These are phyloP conservation scores for Drosophila trapezifrons DNA, from an alignment of 1,140 invertebrate genomes.

Conservation along the genomic window DNA sequence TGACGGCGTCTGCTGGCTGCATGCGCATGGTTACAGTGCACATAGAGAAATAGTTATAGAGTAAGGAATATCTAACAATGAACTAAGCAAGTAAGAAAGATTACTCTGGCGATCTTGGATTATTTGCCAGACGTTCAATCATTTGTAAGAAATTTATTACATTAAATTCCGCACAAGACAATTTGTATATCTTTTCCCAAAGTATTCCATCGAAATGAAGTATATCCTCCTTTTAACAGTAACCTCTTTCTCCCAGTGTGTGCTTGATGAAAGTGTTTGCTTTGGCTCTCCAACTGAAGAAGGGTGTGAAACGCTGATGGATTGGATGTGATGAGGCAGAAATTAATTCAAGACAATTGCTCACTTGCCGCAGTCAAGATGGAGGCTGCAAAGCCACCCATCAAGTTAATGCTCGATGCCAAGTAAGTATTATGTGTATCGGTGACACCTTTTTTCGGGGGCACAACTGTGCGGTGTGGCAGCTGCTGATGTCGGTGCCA, in stretches of 20 bases:
- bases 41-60: not conserved
- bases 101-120: no score
- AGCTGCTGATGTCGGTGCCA: constrained; percentile 48
- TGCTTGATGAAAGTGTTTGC: constrained; percentile 74
- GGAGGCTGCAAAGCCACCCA: constrained; percentile 38
- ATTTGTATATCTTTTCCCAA: no score
- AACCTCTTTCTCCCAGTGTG: constrained; percentile 24
- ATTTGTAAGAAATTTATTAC: no score
- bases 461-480: constrained; percentile 1
- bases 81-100: not conserved
- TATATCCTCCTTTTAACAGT: no score
- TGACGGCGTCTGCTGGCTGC: constrained; percentile 80
- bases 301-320: constrained; percentile 57
- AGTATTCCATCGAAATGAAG: no score
- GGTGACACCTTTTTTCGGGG: constrained; percentile 33
- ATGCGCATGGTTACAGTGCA: constrained; percentile 23
- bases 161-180: no score
- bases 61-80: not conserved
- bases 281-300: constrained; percentile 29
- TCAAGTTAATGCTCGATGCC: constrained; percentile 9
- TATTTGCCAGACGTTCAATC: no score
- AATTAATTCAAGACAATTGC: constrained; percentile 83
- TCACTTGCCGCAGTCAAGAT: constrained; percentile 64
- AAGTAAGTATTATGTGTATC: constrained; percentile 22
- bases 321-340: constrained; percentile 58